These are phyloP conservation scores for Cryptocephalus moraei DNA, from an alignment of 2,888 invertebrate species.

Conservation along the genomic window DNA sequence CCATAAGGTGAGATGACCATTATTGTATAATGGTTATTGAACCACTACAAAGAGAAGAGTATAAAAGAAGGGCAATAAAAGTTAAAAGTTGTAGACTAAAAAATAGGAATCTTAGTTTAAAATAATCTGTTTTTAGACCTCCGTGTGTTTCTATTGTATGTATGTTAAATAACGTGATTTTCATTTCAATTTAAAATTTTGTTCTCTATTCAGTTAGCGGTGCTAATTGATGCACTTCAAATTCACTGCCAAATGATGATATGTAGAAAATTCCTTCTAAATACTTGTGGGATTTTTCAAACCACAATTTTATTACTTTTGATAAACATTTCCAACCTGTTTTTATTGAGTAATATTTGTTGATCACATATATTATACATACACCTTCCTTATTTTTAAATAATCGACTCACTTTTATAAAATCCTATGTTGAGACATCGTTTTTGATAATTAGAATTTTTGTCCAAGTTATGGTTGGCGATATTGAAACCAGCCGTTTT, in stretches of 20 bases:
- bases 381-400: too few species aligned
- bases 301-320: too few species aligned
- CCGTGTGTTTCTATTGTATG: conserved; percentile 28
- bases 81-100: conserved; percentile 27
- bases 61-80: conserved; percentile 31
- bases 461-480: too few species aligned
- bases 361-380: too few species aligned
- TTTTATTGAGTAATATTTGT: too few species aligned
- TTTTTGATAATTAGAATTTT: too few species aligned
- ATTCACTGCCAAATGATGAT: conserved; percentile 25
- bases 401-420: too few species aligned
- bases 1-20: conserved; percentile 16
- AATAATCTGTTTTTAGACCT: conserved; percentile 25
- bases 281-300: background rate
- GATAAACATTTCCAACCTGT: too few species aligned
- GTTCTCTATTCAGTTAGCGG: conserved; percentile 19
- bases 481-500: too few species aligned
- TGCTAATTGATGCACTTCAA: conserved; percentile 22
- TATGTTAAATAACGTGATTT: conserved; percentile 23
- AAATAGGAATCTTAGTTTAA: conserved; percentile 25
- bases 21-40: conserved; percentile 22
- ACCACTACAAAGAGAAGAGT: conserved; percentile 14
- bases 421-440: too few species aligned
- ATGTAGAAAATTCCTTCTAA: conserved; percentile 14
- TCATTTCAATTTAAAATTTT: conserved; percentile 19